Evolutionary conservation across 2,888 invertebrate genomes (phyloP).

Genomic region (Branchellion lobata): DNA sequence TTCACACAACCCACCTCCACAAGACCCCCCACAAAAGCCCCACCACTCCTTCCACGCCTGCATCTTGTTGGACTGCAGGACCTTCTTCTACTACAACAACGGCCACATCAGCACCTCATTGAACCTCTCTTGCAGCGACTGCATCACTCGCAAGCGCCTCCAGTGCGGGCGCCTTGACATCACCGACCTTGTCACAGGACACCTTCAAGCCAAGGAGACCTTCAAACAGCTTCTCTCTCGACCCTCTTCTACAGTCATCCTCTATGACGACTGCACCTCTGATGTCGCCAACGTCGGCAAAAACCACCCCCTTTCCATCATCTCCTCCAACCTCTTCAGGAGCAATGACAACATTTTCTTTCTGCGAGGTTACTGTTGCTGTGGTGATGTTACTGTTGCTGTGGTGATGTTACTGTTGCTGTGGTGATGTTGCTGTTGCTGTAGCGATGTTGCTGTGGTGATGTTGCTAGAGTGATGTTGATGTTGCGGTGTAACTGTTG

Average conservation of each 20-base stretch:
- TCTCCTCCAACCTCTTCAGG: constrained; percentile 70
- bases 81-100: constrained; percentile 72
- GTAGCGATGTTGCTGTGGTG: too few relatives aligned
- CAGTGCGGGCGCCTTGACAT: constrained; percentile 71
- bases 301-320: constrained; percentile 69
- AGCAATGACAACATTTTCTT: constrained; percentile 71
- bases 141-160: constrained; percentile 71
- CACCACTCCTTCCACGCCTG: background rate
- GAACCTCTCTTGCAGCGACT: constrained; percentile 73
- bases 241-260: constrained; percentile 66
- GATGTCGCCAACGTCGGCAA: constrained; percentile 64
- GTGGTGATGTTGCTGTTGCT: too few relatives aligned
- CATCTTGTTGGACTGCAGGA: constrained; percentile 67
- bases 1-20: background rate
- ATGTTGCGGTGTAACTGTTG: too few relatives aligned
- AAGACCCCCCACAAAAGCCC: background rate
- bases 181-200: constrained; percentile 70
- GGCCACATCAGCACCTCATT: constrained; percentile 70
- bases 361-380: constrained; percentile 73
- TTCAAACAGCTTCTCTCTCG: constrained; percentile 64
- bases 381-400: too few relatives aligned
- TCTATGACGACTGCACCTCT: constrained; percentile 72
- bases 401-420: too few relatives aligned
- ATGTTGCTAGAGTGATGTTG: too few relatives aligned
- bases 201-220: constrained; percentile 68